A percentile compares a stretch with the other conserved stretches of the same genome.
phyloP scores from a whole-genome alignment of 2,797 vertebrate species.

The Epinephelus malabaricus region DNA sequence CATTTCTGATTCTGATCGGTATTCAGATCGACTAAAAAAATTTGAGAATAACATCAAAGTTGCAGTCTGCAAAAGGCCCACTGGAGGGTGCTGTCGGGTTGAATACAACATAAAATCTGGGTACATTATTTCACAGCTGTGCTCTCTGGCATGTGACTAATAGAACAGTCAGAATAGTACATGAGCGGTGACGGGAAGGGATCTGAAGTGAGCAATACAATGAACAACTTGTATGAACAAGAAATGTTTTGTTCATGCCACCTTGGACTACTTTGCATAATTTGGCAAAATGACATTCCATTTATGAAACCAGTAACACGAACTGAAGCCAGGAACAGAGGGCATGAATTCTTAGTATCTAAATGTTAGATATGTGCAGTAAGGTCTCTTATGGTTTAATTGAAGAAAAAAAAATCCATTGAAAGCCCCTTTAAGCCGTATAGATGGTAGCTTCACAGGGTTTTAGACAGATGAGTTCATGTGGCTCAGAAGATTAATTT shows the following conservation, averaged over 20 bases:
- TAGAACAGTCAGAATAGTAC: conserved; percentile 57
- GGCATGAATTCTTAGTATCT: background rate
- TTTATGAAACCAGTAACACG: conserved; percentile 8
- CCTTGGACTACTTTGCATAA: conserved; percentile 15
- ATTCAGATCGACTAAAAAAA: background rate
- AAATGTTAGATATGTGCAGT: background rate
- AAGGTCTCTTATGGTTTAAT: background rate
- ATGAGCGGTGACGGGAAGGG: conserved; percentile 47
- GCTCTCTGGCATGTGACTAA: conserved; percentile 67
- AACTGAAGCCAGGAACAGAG: background rate
- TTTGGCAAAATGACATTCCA: conserved; percentile 21
- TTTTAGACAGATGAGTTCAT: conserved; percentile 7
- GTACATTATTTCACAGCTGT: conserved; percentile 55
- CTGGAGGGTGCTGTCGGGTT: conserved; percentile 56
- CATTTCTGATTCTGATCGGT: too few species aligned
- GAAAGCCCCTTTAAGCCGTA: background rate
- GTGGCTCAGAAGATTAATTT: background rate
- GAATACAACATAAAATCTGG: conserved; percentile 9
- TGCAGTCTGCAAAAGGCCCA: conserved; percentile 56
- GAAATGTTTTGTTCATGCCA: conserved; percentile 39
- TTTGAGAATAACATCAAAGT: background rate
- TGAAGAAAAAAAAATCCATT: background rate
- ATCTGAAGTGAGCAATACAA: conserved; percentile 43
- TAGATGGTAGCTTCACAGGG: background rate
- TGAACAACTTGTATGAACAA: conserved; percentile 36